Base-by-base conservation (phyloP, 1,140 invertebrate genomes). In the Protaetia brevitarsis region DNA sequence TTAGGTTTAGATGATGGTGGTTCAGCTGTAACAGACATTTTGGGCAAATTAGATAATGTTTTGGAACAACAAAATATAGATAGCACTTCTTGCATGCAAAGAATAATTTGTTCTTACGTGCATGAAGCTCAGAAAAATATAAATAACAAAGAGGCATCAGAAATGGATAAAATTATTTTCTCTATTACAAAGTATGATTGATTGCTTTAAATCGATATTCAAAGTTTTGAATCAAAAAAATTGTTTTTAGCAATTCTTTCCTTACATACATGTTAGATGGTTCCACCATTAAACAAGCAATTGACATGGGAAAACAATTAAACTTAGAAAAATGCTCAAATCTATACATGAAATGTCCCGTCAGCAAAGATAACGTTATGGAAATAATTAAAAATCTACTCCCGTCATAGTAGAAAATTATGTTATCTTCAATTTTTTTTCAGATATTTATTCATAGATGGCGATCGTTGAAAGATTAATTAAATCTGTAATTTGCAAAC, bases 1-100 rank as follows among this genome's bases (percentile, higher is more conserved):
- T 31, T 73, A 88, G 89, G 86, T 72, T 82, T 86, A 3, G 88
- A 89, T 51, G 82, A 80, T 13, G 86, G 86, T 45, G 73, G 84
- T 56, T 75, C 78, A 7, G 82, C 87, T n/a, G 72, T 90, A 21
- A 82, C 84, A 0, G 86, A 87, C 56, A 79, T 90, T 65, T 79
- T 92, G 69, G 84, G 84, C 29, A 86, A 84, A 72, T 79, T 93
- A n/a, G 90, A 93, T 69, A 86, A 89, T 64, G 82, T 85, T 0
- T 72, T 93, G 4, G 85, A 85, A 0, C 83, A 87, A 66, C 85
- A 92, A 68, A 88, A 91, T 65, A 88, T 93, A 23, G 90, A 93
- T 72, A 89, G 89, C 0, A 86, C 86, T 0, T 87, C 86, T 6
- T 93, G 91, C 72, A 86, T 90, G 82, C 90, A 92, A 77, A 84